Percentiles rank a stretch among this genome's conserved stretches.
Conservation (phyloP, 2,888 invertebrate species). For the Andrena bicolor region DNA sequence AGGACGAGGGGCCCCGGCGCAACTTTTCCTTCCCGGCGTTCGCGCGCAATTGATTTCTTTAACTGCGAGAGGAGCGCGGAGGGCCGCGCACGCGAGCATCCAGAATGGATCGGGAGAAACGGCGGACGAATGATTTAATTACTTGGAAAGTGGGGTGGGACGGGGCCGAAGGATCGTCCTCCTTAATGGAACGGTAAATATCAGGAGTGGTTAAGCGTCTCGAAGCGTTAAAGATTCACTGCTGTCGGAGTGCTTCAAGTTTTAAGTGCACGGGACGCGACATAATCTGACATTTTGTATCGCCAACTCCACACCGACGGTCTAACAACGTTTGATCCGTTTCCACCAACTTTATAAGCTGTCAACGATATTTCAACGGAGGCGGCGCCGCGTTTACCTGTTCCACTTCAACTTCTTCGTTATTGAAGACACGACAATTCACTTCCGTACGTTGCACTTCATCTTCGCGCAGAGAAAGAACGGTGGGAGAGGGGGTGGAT, state of each 20-base stretch:
- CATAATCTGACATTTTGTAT: constrained; percentile 46
- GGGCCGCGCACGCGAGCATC: constrained; percentile 8
- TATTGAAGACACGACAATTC: constrained; percentile 6
- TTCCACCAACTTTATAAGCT: constrained; percentile 17
- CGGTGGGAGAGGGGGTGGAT: not conserved
- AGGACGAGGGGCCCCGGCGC: not conserved
- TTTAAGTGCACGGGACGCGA: constrained; percentile 51
- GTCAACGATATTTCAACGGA: not conserved
- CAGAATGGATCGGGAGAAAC: constrained; percentile 3
- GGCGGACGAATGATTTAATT: constrained; percentile 45
- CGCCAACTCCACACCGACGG: not conserved
- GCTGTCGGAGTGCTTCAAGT: constrained; percentile 37
- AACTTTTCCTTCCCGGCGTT: constrained; percentile 1
- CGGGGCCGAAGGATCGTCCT: constrained; percentile 19
- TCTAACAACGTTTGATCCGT: constrained; percentile 23
- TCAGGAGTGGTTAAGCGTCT: constrained; percentile 45
- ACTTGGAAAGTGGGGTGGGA: constrained; percentile 31
- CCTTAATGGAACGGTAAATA: constrained; percentile 66
- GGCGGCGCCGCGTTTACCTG: not conserved
- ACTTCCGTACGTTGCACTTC: not conserved
- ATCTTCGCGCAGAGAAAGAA: not conserved
- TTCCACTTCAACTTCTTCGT: not conserved
- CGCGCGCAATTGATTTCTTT: not conserved
- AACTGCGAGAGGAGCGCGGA: constrained; percentile 1
- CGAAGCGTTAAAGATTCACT: constrained; percentile 56